These are phyloP conservation scores for Morphnarchus princeps DNA, from an alignment of 2,113 vertebrate species.

Conservation along the genomic window DNA sequence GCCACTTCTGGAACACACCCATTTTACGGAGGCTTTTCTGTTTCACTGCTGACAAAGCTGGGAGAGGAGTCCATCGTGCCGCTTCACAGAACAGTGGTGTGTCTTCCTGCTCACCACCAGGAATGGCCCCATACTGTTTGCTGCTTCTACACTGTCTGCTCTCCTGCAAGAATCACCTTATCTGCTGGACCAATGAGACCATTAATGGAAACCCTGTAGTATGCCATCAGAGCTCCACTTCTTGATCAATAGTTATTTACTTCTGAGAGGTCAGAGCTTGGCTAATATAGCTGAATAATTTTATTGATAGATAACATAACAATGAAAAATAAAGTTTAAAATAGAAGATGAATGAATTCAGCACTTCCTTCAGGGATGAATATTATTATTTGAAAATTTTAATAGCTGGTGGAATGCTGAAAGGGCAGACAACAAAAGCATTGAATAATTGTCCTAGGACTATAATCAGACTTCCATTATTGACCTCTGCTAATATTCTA, in stretches of 20 bases:
- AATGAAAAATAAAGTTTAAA: constrained; percentile 83
- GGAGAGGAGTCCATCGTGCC: not conserved
- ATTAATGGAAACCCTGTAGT: constrained; percentile 72
- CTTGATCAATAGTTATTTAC: constrained; percentile 86
- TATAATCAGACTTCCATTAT: constrained; percentile 98
- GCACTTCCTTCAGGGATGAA: constrained; percentile 70
- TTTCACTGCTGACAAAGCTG: not conserved
- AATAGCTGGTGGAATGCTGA: constrained; percentile 80
- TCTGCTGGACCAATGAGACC: constrained; percentile 66
- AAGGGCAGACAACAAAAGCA: constrained; percentile 87
- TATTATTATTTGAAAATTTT: constrained; percentile 77
- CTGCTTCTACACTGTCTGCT: not conserved
- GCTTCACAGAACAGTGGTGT: not conserved
- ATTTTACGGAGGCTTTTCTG: not conserved
- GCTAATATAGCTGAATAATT: constrained; percentile 80
- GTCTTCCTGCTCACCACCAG: not conserved
- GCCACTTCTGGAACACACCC: not conserved
- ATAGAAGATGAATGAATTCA: constrained; percentile 76
- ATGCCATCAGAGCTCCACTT: constrained; percentile 65
- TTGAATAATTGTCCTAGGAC: constrained; percentile 89
- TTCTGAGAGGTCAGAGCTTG: constrained; percentile 75
- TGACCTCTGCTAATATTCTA: constrained; percentile 96
- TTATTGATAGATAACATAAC: constrained; percentile 80
- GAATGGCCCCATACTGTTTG: not conserved
- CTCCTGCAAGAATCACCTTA: constrained; percentile 59